Base-by-base conservation (phyloP, 1,140 invertebrate species). In the Ostrea edulis region DNA sequence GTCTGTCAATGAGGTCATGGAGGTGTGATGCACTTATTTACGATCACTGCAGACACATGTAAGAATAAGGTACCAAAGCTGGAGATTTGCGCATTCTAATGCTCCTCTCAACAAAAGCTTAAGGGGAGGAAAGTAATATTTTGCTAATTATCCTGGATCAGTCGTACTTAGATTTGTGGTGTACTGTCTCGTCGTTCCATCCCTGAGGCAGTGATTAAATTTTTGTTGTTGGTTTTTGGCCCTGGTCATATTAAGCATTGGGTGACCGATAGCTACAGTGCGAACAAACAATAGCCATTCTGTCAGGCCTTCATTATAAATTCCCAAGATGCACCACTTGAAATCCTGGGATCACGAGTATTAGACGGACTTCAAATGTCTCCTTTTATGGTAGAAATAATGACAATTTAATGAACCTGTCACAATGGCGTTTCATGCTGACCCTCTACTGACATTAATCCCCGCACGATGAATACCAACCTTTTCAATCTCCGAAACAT, bases 321-420 rank as follows among this genome's bases (percentile, higher is more conserved):
- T 68, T 68, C 65, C 65, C 65, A 68, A 68, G 65, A 68, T 68
- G 65, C 65, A 68, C 65, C 65, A 68, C 65, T 68, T 25, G 58
- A 68, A 68, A 68, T 68, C 65, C 65, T n/a, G 17, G 22, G 65
- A 68, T 68, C 65, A 68, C 22, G 65, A 68, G 65, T 25, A 68
- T 68, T 68, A 68, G 65, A 68, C 65, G 65, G 65, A 68, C 65
- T 68, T 68, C 65, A 68, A 68, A 68, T 68, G 65, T 68, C 22
- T n/a, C 22, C 65, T 68, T 68, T 68, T 68, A 68, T 68, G 65
- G 22, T 22, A 68, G 65, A 68, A 68, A 68, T 68, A 68, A 68
- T 68, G 65, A n/a, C 4, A 68, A 22, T 68, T 68, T 68, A 68
- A 68, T 68, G 65, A 68, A 68, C 65, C 65, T 68, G 65, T 29